Evolutionary conservation across 2,797 vertebrate genomes (phyloP), one percentile per base, ranked within the genome.

Genomic region (Brachyrhaphis roseni): DNA sequence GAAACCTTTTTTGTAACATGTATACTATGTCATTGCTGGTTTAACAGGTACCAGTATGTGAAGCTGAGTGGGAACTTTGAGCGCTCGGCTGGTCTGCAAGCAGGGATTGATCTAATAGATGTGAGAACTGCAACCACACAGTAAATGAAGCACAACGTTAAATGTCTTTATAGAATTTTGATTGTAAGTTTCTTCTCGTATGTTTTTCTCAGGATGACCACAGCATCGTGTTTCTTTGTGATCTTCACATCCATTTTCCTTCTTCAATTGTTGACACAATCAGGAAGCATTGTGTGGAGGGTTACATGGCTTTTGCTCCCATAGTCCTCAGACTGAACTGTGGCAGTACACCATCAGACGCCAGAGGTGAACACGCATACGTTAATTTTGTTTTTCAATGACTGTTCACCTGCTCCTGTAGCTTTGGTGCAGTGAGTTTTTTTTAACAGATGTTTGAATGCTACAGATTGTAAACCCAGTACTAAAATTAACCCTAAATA

Each of bases 181-280:
- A 26, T 74, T 41, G 39, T 4, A 41, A 12, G 46, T 5, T 23
- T 45, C 55, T 8, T 3, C 6, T 77, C 2, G 1, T 64, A 1
- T 0, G 81, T 83, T 12, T 87, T 47, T 53, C 85, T 34, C 90
- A 99, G 98, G 97, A 99, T 86, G 84, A 96, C 0, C 97, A 98
- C 94, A 99, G 98, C 93, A 99, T 99, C 72, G 59, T 98, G 82
- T 99, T 99, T 92, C 96, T 99, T 16, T 99, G 97, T 43, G 98
- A 99, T 91, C 97, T 99, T 34, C 98, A 99, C 92, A 97, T 99
- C 90, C 94, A 97, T 85, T 99, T 98, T 84, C 98, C 98, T 0
- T 79, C 93, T 4, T 94, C 94, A n/a, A 91, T 99, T 81, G 94
- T 98, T 0, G 97, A 99, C 47, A 93, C 93, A 0, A 94, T 99